Evolutionary conservation across 35 echinoderm and acorn worm genomes (phyloP).

Genomic region (Amphiura filiformis): DNA sequence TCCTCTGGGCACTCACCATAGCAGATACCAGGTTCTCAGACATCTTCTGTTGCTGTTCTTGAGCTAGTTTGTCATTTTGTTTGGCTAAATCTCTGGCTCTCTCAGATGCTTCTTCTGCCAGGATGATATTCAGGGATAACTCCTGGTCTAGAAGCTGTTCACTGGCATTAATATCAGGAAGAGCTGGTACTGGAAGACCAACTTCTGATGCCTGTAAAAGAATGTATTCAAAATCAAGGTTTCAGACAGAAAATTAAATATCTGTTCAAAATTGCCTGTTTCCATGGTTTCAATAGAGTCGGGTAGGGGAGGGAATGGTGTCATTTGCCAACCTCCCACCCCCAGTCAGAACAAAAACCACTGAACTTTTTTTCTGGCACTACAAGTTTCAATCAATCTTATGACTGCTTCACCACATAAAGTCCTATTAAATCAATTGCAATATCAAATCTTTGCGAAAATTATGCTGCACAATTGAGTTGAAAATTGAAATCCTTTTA

Average conservation of each 20-base stretch:
- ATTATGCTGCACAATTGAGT: no score
- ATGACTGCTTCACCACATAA: no score
- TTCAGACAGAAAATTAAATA: neutral
- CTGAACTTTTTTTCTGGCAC: no score
- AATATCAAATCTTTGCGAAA: no score
- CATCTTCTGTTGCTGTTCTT: conserved; percentile 72
- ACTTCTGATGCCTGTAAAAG: conserved; percentile 61
- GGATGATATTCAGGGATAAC: conserved; percentile 57
- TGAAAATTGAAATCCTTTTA: no score
- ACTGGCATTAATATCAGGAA: conserved; percentile 26
- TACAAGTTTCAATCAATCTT: no score
- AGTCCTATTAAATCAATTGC: no score
- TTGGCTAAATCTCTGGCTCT: conserved; percentile 61
- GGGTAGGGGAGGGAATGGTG: no score
- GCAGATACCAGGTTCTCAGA: conserved; percentile 75
- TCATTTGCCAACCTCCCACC: no score
- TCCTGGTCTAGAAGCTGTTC: conserved; percentile 61
- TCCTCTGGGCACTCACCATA: conserved; percentile 85
- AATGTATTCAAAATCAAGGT: neutral
- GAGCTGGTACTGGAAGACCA: conserved; percentile 51
- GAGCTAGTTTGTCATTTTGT: conserved; percentile 46
- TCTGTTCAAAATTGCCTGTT: neutral
- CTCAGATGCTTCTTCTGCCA: conserved; percentile 73
- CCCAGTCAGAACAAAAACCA: no score
- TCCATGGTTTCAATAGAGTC: no score